These are phyloP conservation scores for Theonella swinhoei DNA, from an alignment of 37 sponge, comb jelly and placozoan genomes.

Conservation along the genomic window DNA sequence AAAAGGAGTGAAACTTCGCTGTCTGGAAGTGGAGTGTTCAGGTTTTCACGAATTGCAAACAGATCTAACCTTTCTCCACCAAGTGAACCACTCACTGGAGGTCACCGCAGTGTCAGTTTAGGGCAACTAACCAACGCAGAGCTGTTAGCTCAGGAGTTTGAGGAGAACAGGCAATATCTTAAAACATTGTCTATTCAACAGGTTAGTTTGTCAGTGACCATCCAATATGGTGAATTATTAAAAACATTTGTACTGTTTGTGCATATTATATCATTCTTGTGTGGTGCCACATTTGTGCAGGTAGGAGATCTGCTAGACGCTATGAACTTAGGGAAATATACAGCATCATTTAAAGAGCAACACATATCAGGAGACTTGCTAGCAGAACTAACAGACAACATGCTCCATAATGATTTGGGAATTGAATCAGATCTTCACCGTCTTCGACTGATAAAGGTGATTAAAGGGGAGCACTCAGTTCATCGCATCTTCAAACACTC, in stretches of 20 bases:
- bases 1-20: background rate
- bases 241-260: background rate
- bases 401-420: background rate
- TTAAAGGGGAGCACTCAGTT: background rate
- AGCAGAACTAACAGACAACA: background rate
- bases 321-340: constrained; percentile 1
- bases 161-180: background rate
- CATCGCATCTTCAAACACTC: background rate
- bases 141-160: background rate
- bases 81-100: background rate
- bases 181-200: background rate
- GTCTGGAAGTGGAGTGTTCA: background rate
- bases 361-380: background rate
- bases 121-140: background rate
- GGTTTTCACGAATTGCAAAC: background rate
- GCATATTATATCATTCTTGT: too few relatives aligned
- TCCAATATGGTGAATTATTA: background rate
- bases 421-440: background rate
- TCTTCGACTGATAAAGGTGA: constrained; percentile 8
- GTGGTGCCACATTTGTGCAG: too few relatives aligned
- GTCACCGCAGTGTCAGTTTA: background rate
- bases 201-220: too few relatives aligned
- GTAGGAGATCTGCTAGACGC: background rate
- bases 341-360: background rate
- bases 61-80: too few relatives aligned